Evolutionary conservation across 2,113 vertebrate species (phyloP).

Genomic region (Sinocyclocheilus anophthalmus): DNA sequence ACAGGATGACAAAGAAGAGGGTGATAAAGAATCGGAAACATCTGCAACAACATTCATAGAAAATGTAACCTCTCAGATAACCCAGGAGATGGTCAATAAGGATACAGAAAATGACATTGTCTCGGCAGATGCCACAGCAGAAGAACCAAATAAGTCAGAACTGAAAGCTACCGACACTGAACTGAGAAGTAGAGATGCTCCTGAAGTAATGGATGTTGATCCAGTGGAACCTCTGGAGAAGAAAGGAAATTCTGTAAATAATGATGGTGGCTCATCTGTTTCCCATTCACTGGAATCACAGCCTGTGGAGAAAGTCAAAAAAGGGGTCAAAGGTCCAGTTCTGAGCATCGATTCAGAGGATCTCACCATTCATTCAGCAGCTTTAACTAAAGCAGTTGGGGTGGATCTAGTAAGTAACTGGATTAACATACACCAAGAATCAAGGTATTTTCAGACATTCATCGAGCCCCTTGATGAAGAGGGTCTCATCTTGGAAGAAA

Average conservation of each 20-base stretch:
- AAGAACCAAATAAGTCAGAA: slow-evolving; percentile 45
- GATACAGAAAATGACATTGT: neutral
- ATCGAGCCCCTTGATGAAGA: slow-evolving; percentile 72
- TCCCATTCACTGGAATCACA: slow-evolving; percentile 50
- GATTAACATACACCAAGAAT: slow-evolving; percentile 69
- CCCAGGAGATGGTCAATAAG: neutral
- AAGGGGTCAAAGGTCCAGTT: neutral
- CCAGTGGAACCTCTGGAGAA: slow-evolving; percentile 59
- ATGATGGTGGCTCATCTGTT: slow-evolving; percentile 63
- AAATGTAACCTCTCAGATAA: slow-evolving; percentile 1
- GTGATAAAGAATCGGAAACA: slow-evolving; percentile 19
- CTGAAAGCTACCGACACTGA: slow-evolving; percentile 28
- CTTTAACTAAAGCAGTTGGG: slow-evolving; percentile 50
- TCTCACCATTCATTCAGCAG: slow-evolving; percentile 39
- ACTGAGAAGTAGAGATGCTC: slow-evolving; percentile 18
- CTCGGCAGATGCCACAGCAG: neutral
- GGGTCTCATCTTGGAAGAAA: slow-evolving; percentile 27
- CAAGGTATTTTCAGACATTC: slow-evolving; percentile 73
- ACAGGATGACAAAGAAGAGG: slow-evolving; percentile 2
- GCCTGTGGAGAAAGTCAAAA: neutral
- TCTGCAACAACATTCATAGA: slow-evolving; percentile 34
- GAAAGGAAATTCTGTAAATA: slow-evolving; percentile 37
- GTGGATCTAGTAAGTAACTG: slow-evolving; percentile 73
- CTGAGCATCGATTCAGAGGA: slow-evolving; percentile 33
- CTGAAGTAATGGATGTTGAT: slow-evolving; percentile 54